Conservation (phyloP, 2,113 vertebrate genomes). For the Carettochelys insculpta region DNA sequence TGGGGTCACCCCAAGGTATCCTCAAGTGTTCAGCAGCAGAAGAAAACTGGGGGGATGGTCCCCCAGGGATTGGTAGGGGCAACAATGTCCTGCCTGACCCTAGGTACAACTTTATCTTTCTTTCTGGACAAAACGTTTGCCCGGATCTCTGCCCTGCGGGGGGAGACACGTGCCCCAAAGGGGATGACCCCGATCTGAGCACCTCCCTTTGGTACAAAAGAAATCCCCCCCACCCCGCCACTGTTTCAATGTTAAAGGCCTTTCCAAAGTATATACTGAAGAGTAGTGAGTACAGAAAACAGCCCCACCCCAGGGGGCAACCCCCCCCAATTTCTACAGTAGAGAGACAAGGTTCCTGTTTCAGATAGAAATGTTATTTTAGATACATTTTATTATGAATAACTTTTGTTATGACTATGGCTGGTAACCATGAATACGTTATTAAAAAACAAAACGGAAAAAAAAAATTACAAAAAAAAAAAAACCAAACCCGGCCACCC, state of each 20-base stretch:
- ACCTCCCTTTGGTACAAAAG: conserved; percentile 55
- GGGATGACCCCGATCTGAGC: not conserved
- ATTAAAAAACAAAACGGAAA: conserved; percentile 49
- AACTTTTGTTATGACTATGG: conserved; percentile 84
- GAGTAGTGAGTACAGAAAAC: conserved; percentile 16
- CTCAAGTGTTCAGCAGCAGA: not conserved
- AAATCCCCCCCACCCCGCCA: not conserved
- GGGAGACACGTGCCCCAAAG: not conserved
- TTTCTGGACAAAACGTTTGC: not conserved
- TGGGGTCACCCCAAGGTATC: not conserved
- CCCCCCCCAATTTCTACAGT: conserved; percentile 53
- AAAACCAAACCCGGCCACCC: conserved; percentile 10
- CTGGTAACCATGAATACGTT: conserved; percentile 83
- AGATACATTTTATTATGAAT: conserved; percentile 83
- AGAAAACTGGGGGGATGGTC: too few species aligned
- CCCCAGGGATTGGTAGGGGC: not conserved
- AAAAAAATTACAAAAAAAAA: conserved; percentile 3
- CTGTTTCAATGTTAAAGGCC: not conserved
- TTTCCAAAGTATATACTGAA: conserved; percentile 47
- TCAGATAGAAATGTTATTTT: conserved; percentile 80
- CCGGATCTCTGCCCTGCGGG: not conserved
- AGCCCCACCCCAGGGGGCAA: not conserved
- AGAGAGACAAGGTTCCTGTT: conserved; percentile 57
- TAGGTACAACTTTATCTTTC: not conserved
- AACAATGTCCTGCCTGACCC: not conserved